Base-by-base conservation (phyloP, 23 tunicate genomes). In the Styela plicata region DNA sequence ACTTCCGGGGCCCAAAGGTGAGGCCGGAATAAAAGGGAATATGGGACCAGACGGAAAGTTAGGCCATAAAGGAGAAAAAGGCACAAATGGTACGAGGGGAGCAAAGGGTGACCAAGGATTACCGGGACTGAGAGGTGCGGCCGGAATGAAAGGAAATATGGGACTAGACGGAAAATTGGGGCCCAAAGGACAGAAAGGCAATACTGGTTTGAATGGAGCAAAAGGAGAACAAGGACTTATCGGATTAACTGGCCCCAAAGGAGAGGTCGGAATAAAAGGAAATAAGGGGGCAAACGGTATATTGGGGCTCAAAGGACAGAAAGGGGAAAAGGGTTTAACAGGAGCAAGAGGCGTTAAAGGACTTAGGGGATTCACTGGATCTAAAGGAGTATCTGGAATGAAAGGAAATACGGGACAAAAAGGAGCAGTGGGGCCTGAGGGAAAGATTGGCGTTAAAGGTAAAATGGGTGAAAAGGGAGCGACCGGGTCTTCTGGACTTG, bases 291-390 rank as follows among this genome's bases (percentile, higher is more conserved):
- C 22, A 24, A 33, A 20, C 16, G 79, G 79, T 24, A 22, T 13
- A 27, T 16, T 27, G 33, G 79, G 63, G 63, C 24, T 10, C 63
- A 74, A 74, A 31, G 79, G 24, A n/a, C n/a, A n/a, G n/a, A n/a
- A n/a, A n/a, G n/a, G n/a, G n/a, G n/a, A 69, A 69, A 57, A 17
- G 19, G 64, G 64, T 17, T 20, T 20, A 57, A 57, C 64, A 18
- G 64, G 64, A 57, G 19, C 64, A 23, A 20, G n/a, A 69, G 74
- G 79, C 28, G 79, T 27, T 27, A 74, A 74, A 31, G 85, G 85
- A 32, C n/a, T 3, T 18, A 2, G 2, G 1, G 86, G 86, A 26
- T 36, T 33, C 34, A 70, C 63, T n/a, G 82, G 82, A 57, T 23
- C 26, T 17, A 5, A 21, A 2, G 73, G 82, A 24, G 24, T n/a